phyloP scores from a whole-genome alignment of 2,113 vertebrate species.

The Epinephelus moara region DNA sequence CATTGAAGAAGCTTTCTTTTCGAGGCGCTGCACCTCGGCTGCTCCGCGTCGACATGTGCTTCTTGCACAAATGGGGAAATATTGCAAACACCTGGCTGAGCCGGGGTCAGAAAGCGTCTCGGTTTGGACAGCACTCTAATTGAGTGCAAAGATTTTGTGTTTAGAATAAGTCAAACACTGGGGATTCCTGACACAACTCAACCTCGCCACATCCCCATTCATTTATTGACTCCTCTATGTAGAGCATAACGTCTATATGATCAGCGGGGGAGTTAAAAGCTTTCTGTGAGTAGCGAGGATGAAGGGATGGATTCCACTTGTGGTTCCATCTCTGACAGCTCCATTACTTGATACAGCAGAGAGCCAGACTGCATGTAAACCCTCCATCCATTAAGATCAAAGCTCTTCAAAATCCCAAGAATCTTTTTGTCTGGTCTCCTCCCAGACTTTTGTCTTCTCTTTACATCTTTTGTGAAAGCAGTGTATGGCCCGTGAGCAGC shows the following conservation, averaged over 20 bases:
- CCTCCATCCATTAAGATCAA: conserved; percentile 45
- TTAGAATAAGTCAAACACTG: conserved; percentile 52
- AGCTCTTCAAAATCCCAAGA: conserved; percentile 41
- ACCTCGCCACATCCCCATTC: conserved; percentile 28
- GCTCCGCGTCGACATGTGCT: conserved; percentile 25
- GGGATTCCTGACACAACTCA: conserved; percentile 65
- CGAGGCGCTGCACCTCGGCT: background rate
- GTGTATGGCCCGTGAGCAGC: background rate
- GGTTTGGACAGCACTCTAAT: conserved; percentile 45
- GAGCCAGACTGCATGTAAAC: conserved; percentile 35
- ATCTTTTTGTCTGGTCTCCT: conserved; percentile 26
- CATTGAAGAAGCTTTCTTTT: conserved; percentile 33
- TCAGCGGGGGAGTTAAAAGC: conserved; percentile 65
- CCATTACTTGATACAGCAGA: conserved; percentile 50
- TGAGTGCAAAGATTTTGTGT: conserved; percentile 54
- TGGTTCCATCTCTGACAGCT: conserved; percentile 63
- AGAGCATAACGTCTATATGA: conserved; percentile 47
- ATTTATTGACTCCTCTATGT: conserved; percentile 54
- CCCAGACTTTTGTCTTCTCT: conserved; percentile 1
- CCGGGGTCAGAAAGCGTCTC: conserved; percentile 15
- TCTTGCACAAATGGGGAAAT: conserved; percentile 39
- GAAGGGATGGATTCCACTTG: conserved; percentile 57
- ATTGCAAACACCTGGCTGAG: conserved; percentile 61
- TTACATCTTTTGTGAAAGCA: conserved; percentile 20
- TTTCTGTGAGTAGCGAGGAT: conserved; percentile 60